Percentiles rank a stretch among this genome's conserved stretches.
phyloP scores from a whole-genome alignment of 2,797 vertebrate species.

The Pangasius djambal region DNA sequence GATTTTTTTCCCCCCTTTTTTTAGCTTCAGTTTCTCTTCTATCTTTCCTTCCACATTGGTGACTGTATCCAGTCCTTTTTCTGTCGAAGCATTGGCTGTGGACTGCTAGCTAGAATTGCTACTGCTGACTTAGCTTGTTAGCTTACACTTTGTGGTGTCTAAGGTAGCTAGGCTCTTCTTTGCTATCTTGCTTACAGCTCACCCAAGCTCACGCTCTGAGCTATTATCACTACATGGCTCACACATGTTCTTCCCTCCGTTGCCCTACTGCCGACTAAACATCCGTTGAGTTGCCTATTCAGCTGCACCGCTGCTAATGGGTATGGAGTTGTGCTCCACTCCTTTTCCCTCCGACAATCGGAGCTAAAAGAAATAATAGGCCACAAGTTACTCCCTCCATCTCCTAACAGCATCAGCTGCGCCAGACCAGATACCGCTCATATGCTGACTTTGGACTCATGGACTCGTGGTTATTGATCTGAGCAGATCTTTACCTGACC shows the following conservation, averaged over 20 bases:
- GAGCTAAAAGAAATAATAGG: not conserved
- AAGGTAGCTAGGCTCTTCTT: not conserved
- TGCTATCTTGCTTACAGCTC: not conserved
- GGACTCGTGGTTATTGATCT: not conserved
- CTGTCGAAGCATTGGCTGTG: not conserved
- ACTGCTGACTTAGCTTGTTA: not conserved
- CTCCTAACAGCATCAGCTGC: not conserved
- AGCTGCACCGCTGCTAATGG: not conserved
- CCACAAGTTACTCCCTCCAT: not conserved
- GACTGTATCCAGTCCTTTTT: not conserved
- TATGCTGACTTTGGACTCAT: not conserved
- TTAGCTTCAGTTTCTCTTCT: not conserved
- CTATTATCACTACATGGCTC: not conserved
- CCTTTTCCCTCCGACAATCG: not conserved
- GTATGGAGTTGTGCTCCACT: not conserved
- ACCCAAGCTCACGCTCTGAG: not conserved
- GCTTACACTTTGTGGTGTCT: not conserved
- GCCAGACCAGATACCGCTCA: not conserved
- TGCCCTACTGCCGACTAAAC: not conserved
- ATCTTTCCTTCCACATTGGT: not conserved
- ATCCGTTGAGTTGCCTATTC: not conserved
- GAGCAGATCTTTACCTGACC: not conserved
- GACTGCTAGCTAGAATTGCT: not conserved
- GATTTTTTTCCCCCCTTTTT: not conserved
- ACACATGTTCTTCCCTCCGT: not conserved